Evolutionary conservation across 2,113 vertebrate genomes (phyloP), one percentile per base, ranked within the genome.

Genomic region (Puma concolor): DNA sequence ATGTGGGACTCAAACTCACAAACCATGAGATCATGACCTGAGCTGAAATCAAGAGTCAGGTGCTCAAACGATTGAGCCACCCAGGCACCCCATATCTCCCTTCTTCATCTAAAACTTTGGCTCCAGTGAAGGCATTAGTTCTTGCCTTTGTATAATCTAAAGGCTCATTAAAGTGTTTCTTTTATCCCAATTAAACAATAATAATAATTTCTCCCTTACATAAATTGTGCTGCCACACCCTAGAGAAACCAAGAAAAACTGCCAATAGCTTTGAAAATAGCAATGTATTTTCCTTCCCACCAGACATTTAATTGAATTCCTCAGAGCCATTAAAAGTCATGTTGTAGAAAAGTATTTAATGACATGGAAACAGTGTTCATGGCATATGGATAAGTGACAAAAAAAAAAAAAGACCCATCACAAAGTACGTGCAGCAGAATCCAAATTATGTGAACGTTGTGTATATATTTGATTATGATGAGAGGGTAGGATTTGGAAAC

Each of bases 301-400:
- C 41, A 95, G 92, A 94, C 25, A 76, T 92, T 93, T 89, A 97
- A 95, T 95, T 94, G 94, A 97, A 95, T 92, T 96, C 74, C 74
- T 95, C 63, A 88, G 76, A 84, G 63, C 69, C 83, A 96, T 97
- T 96, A 92, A 97, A 96, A 97, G 76, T 96, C 92, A 92, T 97
- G 79, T 79, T 90, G 67, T 80, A 96, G 94, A 95, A 84, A 95
- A 97, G 83, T 95, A 95, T 96, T 97, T 95, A 97, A 98, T 96
- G 87, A 95, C 87, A 95, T 71, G 64, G 92, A 96, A 96, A 97
- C 63, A 91, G 41, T 92, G 84, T 81, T 96, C 76, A n/a, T 89
- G 89, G 92, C 63, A 95, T 94, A 90, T 92, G 88, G 92, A 80
- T 96, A 96, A 97, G 94, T 92, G 83, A 96, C 74, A 89, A 82